A percentile compares a stretch with the other conserved stretches of the same genome.
These are phyloP conservation scores for Acrobasis repandana DNA, from an alignment of 2,888 invertebrate genomes.

Conservation along the genomic window DNA sequence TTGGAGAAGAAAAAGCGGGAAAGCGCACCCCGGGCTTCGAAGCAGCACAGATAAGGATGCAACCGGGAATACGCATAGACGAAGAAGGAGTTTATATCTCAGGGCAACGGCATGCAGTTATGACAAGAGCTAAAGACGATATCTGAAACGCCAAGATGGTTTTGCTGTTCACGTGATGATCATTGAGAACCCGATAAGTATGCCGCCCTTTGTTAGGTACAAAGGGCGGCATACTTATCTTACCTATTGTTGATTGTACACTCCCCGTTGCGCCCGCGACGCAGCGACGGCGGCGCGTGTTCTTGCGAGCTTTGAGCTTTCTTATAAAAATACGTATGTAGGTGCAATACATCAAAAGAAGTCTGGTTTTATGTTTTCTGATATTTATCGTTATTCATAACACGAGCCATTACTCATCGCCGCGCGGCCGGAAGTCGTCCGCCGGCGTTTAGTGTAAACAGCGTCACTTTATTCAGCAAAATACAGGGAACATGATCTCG, in stretches of 20 bases:
- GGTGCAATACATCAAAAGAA: slow-evolving; percentile 11
- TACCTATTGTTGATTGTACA: background rate
- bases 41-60: too few relatives aligned
- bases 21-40: too few relatives aligned
- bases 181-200: too few relatives aligned
- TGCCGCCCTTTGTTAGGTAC: too few relatives aligned
- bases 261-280: background rate
- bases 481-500: background rate
- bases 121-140: too few relatives aligned
- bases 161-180: too few relatives aligned
- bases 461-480: slow-evolving; percentile 18
- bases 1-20: too few relatives aligned
- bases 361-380: slow-evolving; percentile 10
- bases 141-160: too few relatives aligned
- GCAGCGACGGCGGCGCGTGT: background rate
- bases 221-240: too few relatives aligned
- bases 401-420: slow-evolving; percentile 16
- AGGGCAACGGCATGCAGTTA: too few relatives aligned
- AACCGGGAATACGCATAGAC: too few relatives aligned
- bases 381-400: slow-evolving; percentile 19
- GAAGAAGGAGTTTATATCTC: too few relatives aligned
- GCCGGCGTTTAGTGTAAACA: slow-evolving; percentile 9
- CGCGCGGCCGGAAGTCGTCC: slow-evolving; percentile 5
- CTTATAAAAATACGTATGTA: slow-evolving; percentile 11
- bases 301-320: slow-evolving; percentile 14